A percentile compares a stretch with the other conserved stretches of the same genome.
These are phyloP conservation scores for Sarcophaga carnaria DNA, from an alignment of 2,888 invertebrate genomes.

Conservation along the genomic window DNA sequence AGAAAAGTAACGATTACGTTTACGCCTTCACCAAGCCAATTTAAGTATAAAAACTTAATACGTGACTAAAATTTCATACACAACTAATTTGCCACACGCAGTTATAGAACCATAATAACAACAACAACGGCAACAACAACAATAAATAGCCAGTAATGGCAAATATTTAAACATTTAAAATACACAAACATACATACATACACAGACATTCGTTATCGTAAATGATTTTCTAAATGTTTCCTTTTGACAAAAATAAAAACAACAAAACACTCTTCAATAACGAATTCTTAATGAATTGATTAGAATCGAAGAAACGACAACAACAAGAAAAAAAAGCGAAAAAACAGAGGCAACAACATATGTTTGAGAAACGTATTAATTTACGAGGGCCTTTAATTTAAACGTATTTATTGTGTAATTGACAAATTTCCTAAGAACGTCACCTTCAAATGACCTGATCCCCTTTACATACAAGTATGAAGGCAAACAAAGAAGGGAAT, in stretches of 20 bases:
- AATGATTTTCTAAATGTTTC: slow-evolving; percentile 64
- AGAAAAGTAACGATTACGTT: slow-evolving; percentile 73
- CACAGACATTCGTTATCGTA: slow-evolving; percentile 27
- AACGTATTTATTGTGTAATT: background rate
- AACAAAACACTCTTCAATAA: slow-evolving; percentile 23
- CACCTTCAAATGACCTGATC: no score
- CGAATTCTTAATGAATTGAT: slow-evolving; percentile 59
- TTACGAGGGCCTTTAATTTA: slow-evolving; percentile 25
- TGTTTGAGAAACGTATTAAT: slow-evolving; percentile 11
- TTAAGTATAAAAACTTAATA: slow-evolving; percentile 78
- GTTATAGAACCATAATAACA: slow-evolving; percentile 10
- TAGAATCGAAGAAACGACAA: slow-evolving; percentile 36
- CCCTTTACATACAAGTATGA: no score
- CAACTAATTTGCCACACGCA: slow-evolving; percentile 66
- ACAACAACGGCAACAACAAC: background rate
- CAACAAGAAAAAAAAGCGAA: background rate
- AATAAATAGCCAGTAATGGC: background rate
- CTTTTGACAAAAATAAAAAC: slow-evolving; percentile 33
- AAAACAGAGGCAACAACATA: background rate
- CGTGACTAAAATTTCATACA: slow-evolving; percentile 77
- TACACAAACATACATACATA: no score
- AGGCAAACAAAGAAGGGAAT: no score
- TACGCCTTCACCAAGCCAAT: slow-evolving; percentile 77
- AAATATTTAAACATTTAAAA: slow-evolving; percentile 24
- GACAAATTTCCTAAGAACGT: background rate